phyloP scores from a whole-genome alignment of 2,888 invertebrate genomes.

The Parnassius smintheus region DNA sequence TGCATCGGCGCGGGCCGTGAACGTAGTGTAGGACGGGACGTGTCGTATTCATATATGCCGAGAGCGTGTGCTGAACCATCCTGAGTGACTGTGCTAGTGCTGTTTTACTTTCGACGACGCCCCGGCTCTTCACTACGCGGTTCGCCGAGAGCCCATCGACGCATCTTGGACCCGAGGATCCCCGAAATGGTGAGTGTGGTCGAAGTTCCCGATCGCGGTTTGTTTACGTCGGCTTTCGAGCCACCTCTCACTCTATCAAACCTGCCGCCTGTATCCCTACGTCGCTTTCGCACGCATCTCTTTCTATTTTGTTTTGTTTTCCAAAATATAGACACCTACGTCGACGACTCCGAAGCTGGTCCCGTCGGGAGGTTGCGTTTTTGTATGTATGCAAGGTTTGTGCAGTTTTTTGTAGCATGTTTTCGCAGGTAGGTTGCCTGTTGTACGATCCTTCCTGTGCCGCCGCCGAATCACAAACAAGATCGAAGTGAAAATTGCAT shows the following conservation, averaged over 20 bases:
- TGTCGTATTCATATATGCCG: slow-evolving; percentile 64
- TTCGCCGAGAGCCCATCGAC: slow-evolving; percentile 57
- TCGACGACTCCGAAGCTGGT: slow-evolving; percentile 64
- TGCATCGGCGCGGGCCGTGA: slow-evolving; percentile 78
- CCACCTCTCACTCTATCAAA: slow-evolving; percentile 66
- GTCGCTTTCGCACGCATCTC: slow-evolving; percentile 73
- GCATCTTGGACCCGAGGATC: slow-evolving; percentile 58
- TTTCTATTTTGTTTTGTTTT: slow-evolving; percentile 80
- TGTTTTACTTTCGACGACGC: slow-evolving; percentile 56
- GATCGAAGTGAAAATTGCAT: slow-evolving; percentile 37
- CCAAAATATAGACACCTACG: slow-evolving; percentile 77
- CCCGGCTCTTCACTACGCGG: slow-evolving; percentile 74
- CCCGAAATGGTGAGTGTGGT: slow-evolving; percentile 80
- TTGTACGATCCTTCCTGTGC: slow-evolving; percentile 52
- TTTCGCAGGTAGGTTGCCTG: slow-evolving; percentile 71
- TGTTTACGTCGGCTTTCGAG: slow-evolving; percentile 77
- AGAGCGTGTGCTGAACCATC: slow-evolving; percentile 61
- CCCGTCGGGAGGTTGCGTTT: slow-evolving; percentile 69
- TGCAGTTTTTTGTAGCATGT: slow-evolving; percentile 66
- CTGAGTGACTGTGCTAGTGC: slow-evolving; percentile 66
- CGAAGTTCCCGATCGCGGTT: slow-evolving; percentile 76
- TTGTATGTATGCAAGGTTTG: slow-evolving; percentile 66
- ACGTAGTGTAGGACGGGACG: slow-evolving; percentile 79
- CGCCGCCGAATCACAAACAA: slow-evolving; percentile 34
- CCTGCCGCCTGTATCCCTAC: slow-evolving; percentile 76